Evolutionary conservation across 2,797 vertebrate genomes (phyloP).

Genomic region (Mus spretus): DNA sequence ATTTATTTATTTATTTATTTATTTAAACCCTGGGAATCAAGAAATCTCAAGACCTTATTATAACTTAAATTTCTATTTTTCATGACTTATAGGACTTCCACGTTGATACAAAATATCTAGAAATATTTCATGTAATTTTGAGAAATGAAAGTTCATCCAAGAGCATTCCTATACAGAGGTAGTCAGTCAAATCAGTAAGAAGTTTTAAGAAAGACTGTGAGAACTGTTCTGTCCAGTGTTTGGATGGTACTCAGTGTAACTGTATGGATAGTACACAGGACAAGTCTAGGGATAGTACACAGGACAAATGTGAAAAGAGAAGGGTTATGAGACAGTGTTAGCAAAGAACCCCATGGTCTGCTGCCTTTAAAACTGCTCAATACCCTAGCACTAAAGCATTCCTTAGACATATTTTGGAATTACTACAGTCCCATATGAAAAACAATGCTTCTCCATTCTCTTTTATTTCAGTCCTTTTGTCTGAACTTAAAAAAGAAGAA

Average conservation of each 20-base stretch:
- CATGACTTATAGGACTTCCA: slow-evolving; percentile 24
- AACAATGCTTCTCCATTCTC: slow-evolving; percentile 67
- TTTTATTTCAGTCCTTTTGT: slow-evolving; percentile 56
- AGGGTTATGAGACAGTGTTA: neutral
- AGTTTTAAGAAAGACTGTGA: neutral
- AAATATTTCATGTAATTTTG: slow-evolving; percentile 57
- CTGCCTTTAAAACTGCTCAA: neutral
- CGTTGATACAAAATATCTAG: neutral
- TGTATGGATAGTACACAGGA: neutral
- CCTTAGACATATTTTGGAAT: slow-evolving; percentile 58
- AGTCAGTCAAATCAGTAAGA: neutral
- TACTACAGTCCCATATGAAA: slow-evolving; percentile 25
- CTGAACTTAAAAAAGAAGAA: neutral
- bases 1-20: no score
- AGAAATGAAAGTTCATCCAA: neutral
- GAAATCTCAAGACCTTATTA: neutral
- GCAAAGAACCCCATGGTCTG: slow-evolving; percentile 5
- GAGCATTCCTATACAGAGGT: neutral
- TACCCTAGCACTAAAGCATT: slow-evolving; percentile 17
- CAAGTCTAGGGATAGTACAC: neutral
- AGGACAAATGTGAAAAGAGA: neutral
- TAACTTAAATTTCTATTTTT: slow-evolving; percentile 31
- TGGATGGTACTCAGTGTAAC: neutral
- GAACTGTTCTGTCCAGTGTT: neutral
- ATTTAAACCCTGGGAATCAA: neutral